A percentile compares a stretch with the other conserved stretches of the same genome.
Conservation (phyloP, 1,140 invertebrate genomes). For the Prorops nasuta region DNA sequence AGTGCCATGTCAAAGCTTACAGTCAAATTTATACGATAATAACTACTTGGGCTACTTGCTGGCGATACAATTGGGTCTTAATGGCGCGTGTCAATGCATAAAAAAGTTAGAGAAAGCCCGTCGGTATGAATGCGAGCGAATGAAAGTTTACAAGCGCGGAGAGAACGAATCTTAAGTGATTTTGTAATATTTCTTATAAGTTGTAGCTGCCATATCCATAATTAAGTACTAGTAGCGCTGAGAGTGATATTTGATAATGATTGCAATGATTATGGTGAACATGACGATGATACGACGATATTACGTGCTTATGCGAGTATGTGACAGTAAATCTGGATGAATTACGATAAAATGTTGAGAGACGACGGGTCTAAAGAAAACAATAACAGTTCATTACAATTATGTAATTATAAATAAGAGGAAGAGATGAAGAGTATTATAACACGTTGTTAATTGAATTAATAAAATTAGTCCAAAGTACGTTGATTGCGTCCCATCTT, state of each 20-base stretch:
- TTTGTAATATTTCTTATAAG: slow-evolving; percentile 56
- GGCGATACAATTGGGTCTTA: neutral
- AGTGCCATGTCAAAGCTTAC: neutral
- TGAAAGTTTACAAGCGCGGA: slow-evolving; percentile 19
- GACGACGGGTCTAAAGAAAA: slow-evolving; percentile 55
- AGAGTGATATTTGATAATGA: slow-evolving; percentile 33
- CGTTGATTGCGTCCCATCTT: slow-evolving; percentile 3
- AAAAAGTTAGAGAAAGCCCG: slow-evolving; percentile 6
- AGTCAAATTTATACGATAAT: neutral
- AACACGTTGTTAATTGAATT: slow-evolving; percentile 59
- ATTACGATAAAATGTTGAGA: slow-evolving; percentile 45
- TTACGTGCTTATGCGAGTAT: slow-evolving; percentile 35
- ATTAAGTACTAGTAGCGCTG: slow-evolving; percentile 36
- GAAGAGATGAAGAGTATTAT: slow-evolving; percentile 56
- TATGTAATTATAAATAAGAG: slow-evolving; percentile 57
- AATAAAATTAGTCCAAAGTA: slow-evolving; percentile 58
- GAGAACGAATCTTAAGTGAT: slow-evolving; percentile 45
- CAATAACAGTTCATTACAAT: slow-evolving; percentile 56
- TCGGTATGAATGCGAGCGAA: slow-evolving; percentile 20
- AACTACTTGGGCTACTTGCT: no score
- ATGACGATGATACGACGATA: slow-evolving; percentile 29
- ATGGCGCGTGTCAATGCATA: slow-evolving; percentile 13
- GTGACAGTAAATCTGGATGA: slow-evolving; percentile 42
- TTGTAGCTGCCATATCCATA: slow-evolving; percentile 54
- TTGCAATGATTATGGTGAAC: slow-evolving; percentile 19